These are phyloP conservation scores for Colaptes auratus DNA, from an alignment of 2,113 vertebrate genomes.

Conservation along the genomic window DNA sequence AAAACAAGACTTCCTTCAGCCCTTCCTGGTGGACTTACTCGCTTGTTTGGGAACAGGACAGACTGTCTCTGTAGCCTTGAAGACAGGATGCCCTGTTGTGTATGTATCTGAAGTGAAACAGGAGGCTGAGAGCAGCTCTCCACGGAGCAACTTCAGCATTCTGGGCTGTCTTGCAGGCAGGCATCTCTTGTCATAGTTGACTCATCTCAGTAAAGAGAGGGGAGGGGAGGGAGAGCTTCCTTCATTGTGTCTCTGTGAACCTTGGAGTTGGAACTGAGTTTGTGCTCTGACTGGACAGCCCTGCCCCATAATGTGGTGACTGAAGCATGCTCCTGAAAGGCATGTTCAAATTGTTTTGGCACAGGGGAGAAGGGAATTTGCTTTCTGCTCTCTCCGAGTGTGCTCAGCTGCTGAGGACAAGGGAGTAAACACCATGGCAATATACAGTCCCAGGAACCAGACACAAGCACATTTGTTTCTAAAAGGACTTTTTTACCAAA, in stretches of 20 bases:
- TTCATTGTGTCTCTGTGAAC: fast-evolving
- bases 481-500: background rate
- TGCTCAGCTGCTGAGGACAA: background rate
- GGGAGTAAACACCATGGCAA: background rate
- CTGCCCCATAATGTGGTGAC: background rate
- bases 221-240: background rate
- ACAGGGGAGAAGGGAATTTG: background rate
- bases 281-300: background rate
- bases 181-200: background rate
- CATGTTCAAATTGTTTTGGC: background rate
- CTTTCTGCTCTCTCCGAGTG: background rate
- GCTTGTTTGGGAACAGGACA: background rate
- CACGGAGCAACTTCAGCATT: background rate
- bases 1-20: background rate
- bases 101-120: background rate
- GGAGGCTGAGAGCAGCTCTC: background rate
- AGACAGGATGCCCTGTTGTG: background rate
- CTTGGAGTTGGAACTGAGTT: fast-evolving
- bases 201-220: background rate
- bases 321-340: background rate
- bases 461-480: background rate
- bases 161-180: background rate
- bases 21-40: background rate
- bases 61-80: background rate
- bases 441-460: fast-evolving